Conservation (phyloP, 2,797 vertebrate species). For the Heteromormyrus szaboi region DNA sequence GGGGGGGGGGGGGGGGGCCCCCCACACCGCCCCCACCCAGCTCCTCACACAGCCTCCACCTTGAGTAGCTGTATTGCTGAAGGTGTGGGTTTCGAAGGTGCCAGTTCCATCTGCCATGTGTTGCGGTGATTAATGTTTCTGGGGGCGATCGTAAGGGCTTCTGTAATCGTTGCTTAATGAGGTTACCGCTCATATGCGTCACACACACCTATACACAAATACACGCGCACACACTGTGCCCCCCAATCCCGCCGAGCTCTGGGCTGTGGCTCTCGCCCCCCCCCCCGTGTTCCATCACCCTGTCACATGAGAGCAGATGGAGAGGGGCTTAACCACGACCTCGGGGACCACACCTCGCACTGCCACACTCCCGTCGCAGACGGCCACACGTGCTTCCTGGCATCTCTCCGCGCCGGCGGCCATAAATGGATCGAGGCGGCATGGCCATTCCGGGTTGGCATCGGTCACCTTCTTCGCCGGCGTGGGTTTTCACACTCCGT, state of each 20-base stretch:
- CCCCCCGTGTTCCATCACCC: neutral
- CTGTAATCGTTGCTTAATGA: conserved; percentile 1
- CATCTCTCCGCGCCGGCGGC: neutral
- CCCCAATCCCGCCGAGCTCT: neutral
- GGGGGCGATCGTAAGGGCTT: neutral
- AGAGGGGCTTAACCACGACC: neutral
- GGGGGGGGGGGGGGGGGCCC: no score
- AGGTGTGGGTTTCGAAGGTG: neutral
- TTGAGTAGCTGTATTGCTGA: neutral
- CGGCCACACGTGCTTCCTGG: neutral
- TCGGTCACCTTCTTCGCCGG: neutral
- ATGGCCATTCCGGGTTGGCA: neutral
- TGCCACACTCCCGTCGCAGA: neutral
- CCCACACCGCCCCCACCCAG: no score
- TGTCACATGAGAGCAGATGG: neutral
- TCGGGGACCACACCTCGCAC: neutral
- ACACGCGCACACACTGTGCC: neutral
- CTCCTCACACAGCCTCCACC: neutral
- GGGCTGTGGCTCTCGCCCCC: neutral
- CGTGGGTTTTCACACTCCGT: neutral
- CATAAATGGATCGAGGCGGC: neutral
- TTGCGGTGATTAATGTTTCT: neutral
- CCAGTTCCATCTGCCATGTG: neutral
- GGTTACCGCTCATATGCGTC: neutral
- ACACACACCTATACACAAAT: neutral